Base-by-base conservation (phyloP, 2,888 invertebrate species). In the Oscheius sp. region DNA sequence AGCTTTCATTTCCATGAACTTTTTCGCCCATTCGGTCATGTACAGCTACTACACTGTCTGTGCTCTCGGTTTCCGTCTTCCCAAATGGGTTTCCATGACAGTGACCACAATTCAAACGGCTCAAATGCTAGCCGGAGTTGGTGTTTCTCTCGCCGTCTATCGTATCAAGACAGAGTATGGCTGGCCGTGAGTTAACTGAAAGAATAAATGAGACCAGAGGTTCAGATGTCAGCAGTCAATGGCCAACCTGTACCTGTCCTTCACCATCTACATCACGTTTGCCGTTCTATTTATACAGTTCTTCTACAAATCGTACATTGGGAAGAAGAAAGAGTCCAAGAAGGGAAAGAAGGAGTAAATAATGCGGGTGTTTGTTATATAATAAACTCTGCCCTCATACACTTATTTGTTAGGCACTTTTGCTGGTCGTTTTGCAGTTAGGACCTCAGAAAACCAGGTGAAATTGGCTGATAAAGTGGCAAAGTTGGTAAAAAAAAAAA, bases 1-100 rank as follows among this genome's bases (percentile, higher is more conserved):
- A 47, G 85, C 85, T 13, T 89, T 87, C 77, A 88, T 89, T 70
- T 89, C 89, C 2, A 91, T 91, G 91, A 91, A 91, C 85, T 91
- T 90, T 77, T 85, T 89, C 3, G 91, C 91, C 2, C 91, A 91
- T 82, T 89, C 91, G 4, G 86, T 91, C 63, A 91, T 91, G 91
- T 91, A 91, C 85, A 86, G 90, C 0, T 91, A 91, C 84, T 91
- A 91, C 84, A 89, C 90, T 47, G 79, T 91, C n/a, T 79, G 89
- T 53, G 91, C 91, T 1, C 82, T 90, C 77, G 88, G 89, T 62
- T 82, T 90, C 77, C 77, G 85, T 35, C 59, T 82, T 33, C 96
- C 96, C 1, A 89, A 80, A 77, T 86, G 84, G 85, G 84, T 84
- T n/a, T 84, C 88, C 9, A 87, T 87, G 86, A 60, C 78, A 2